These are phyloP conservation scores for Oikopleura vanhoeffeni DNA, from an alignment of 23 tunicate species.

Conservation along the genomic window DNA sequence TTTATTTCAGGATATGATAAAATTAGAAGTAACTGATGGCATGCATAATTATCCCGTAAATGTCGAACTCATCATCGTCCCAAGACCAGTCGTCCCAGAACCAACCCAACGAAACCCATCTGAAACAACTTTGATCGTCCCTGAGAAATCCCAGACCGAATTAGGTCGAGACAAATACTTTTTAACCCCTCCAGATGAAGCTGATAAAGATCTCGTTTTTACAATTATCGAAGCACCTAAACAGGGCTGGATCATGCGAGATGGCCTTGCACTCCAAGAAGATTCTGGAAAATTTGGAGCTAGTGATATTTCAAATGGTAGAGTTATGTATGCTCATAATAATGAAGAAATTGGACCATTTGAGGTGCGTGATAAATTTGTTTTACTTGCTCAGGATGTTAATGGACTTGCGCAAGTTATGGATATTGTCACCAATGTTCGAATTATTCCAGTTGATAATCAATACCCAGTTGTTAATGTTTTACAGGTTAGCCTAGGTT, in stretches of 20 bases:
- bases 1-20: constrained; percentile 32
- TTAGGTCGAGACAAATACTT: constrained; percentile 21
- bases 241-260: constrained; percentile 35
- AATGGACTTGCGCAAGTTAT: constrained; percentile 42
- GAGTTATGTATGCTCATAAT: constrained; percentile 42
- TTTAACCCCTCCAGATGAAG: constrained; percentile 56
- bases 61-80: constrained; percentile 34
- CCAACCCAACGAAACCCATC: not conserved
- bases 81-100: not conserved
- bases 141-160: not conserved
- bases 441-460: constrained; percentile 59
- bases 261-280: constrained; percentile 25
- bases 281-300: constrained; percentile 25
- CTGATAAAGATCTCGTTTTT: constrained; percentile 48
- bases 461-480: constrained; percentile 62
- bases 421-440: constrained; percentile 23
- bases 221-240: constrained; percentile 30
- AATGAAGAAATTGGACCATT: constrained; percentile 64
- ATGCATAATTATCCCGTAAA: constrained; percentile 78
- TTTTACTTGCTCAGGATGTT: constrained; percentile 41
- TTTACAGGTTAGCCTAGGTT: no score
- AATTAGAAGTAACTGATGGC: constrained; percentile 55
- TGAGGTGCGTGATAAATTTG: constrained; percentile 40
- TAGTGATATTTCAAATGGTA: constrained; percentile 35
- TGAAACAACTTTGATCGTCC: not conserved